Evolutionary conservation across 53 echinoderm and acorn worm genomes (phyloP), one percentile per base, ranked within the genome.

Genomic region (Mesocentrotus franciscanus): DNA sequence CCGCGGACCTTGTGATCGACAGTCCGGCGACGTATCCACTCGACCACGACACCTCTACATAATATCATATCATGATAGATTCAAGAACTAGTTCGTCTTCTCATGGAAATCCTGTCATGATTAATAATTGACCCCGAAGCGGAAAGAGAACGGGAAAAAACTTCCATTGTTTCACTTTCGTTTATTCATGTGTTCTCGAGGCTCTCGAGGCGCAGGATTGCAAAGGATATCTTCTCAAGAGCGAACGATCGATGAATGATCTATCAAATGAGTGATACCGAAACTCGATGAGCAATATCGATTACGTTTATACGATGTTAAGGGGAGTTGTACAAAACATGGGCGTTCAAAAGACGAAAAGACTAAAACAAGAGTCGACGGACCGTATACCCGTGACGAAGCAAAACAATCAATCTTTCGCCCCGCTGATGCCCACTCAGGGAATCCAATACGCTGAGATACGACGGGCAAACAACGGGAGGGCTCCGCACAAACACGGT

Each of bases 231-330:
- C 14, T 56, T 12, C 24, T 58, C n/a, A 85, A 57, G 14, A 58
- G 59, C n/a, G 58, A 58, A 87, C 15, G 61, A 60, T 87, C 87
- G 87, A 87, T 27, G 29, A 90, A 60, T 66, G 91, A 91, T 64
- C 92, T 92, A 92, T 92, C 74, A 36, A 42, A 92, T 75, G 39
- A 12, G 55, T 9, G 74, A n/a, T 42, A 42, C 75, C 26, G 56
- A 74, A 92, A 75, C 29, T 22, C 26, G 57, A 75, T 72, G 26
- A 26, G 57, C 26, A 56, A 42, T 92, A 71, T 92, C 92, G 92
- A 92, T 92, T 92, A 49, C 71, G 75, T 72, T 92, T 71, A 71
- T 56, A 92, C 92, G 91, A 91, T 66, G 91, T 64, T 33, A 58
- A 58, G 87, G 57, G 13, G 10, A 11, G 56, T 87, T 58, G 87